Conservation (phyloP, 2,113 vertebrate species). For the Machaerirhynchus nigripectus region DNA sequence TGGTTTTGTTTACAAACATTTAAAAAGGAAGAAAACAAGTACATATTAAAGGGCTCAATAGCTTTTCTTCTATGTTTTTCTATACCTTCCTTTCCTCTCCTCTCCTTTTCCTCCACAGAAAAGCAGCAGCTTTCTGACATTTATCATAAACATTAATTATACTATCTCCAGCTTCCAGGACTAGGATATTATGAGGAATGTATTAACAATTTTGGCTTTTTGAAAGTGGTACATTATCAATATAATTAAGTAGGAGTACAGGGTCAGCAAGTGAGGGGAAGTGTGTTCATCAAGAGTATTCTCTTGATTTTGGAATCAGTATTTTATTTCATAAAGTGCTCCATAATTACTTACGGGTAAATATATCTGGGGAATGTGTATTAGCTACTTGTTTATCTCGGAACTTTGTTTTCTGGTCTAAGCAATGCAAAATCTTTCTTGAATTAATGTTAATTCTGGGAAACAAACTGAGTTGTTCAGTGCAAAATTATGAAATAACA, state of each 20-base stretch:
- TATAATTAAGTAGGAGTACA: conserved; percentile 43
- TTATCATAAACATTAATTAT: conserved; percentile 58
- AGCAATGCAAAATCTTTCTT: neutral
- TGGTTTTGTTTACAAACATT: conserved; percentile 8
- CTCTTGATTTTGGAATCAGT: conserved; percentile 25
- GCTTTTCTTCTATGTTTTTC: neutral
- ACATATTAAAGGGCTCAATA: neutral
- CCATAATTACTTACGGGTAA: neutral
- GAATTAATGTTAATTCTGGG: neutral
- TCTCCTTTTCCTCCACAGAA: neutral
- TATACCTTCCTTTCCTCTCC: neutral
- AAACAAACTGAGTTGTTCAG: neutral
- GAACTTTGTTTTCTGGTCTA: neutral
- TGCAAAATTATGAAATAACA: neutral
- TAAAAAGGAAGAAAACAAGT: neutral
- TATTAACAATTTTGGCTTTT: conserved; percentile 38
- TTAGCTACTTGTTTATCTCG: neutral
- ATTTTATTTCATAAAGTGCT: neutral
- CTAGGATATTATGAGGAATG: conserved; percentile 31
- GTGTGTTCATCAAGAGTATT: neutral
- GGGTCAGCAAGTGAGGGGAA: conserved; percentile 39
- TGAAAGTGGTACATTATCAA: conserved; percentile 56
- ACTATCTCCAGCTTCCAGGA: conserved; percentile 63
- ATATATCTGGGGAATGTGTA: neutral
- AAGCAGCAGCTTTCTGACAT: conserved; percentile 37